Evolutionary conservation across 2,113 vertebrate genomes (phyloP).

Genomic region (Xiphophorus maculatus): DNA sequence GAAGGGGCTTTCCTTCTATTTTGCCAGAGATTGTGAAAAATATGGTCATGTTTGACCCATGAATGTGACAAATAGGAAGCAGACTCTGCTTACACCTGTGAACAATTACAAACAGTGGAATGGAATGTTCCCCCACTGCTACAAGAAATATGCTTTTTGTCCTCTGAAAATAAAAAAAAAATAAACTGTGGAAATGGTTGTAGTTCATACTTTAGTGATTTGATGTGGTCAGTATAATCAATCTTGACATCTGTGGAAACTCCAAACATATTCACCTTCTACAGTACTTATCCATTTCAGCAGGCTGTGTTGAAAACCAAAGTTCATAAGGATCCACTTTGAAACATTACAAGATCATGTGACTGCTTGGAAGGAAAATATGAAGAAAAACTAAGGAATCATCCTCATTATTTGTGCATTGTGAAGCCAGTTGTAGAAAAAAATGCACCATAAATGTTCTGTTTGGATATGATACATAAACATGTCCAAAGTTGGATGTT

Average conservation of each 20-base stretch:
- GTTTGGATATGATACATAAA: no score
- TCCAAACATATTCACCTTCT: neutral
- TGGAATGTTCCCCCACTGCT: constrained; percentile 66
- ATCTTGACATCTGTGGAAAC: constrained; percentile 45
- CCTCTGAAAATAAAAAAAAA: constrained; percentile 60
- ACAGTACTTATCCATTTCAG: neutral
- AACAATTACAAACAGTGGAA: constrained; percentile 74
- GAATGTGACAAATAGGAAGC: constrained; percentile 74
- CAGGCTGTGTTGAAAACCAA: no score
- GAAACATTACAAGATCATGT: no score
- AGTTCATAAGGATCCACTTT: no score
- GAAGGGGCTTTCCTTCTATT: constrained; percentile 41
- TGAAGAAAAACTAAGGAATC: no score
- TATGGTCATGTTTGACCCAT: constrained; percentile 63
- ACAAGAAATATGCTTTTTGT: constrained; percentile 74
- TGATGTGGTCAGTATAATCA: constrained; percentile 23
- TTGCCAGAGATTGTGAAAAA: constrained; percentile 58
- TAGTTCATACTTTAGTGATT: constrained; percentile 32
- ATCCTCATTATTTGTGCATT: no score
- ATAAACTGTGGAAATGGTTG: constrained; percentile 27
- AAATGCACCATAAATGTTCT: no score
- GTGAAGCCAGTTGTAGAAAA: no score
- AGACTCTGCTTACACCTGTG: constrained; percentile 65
- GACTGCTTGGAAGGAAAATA: no score
- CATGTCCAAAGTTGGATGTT: no score